Conservation (phyloP, 2,797 vertebrate genomes). For the Odontamblyopus rebecca region DNA sequence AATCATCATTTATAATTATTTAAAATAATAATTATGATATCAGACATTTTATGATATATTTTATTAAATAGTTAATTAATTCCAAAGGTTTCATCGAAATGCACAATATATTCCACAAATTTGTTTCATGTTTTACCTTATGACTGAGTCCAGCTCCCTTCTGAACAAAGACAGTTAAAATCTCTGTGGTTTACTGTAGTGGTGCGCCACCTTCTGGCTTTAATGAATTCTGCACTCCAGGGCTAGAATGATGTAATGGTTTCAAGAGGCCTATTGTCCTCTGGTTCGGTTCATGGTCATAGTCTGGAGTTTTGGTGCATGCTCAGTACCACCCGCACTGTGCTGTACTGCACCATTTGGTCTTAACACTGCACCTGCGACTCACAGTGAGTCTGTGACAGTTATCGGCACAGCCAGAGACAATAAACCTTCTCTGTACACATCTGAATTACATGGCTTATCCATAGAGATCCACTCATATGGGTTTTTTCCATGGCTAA, state of each 20-base stretch:
- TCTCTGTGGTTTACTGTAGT: slow-evolving; percentile 19
- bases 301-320: slow-evolving; percentile 67
- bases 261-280: slow-evolving; percentile 66
- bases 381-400: slow-evolving; percentile 2
- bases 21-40: too few relatives aligned
- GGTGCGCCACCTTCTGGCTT: slow-evolving; percentile 64
- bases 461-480: too few relatives aligned
- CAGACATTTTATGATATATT: background rate
- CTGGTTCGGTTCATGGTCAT: slow-evolving; percentile 57
- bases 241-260: slow-evolving; percentile 71
- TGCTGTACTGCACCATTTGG: slow-evolving; percentile 63
- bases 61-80: background rate
- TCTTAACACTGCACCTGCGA: slow-evolving; percentile 52
- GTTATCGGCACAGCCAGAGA: background rate
- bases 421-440: background rate
- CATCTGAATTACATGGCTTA: background rate
- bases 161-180: slow-evolving; percentile 70
- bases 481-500: too few relatives aligned
- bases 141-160: slow-evolving; percentile 51
- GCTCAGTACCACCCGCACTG: slow-evolving; percentile 59
- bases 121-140: slow-evolving; percentile 5
- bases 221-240: background rate
- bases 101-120: background rate
- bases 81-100: background rate
- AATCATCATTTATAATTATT: background rate